phyloP scores from a whole-genome alignment of 2,888 invertebrate genomes.

The Cheilosia vernalis region DNA sequence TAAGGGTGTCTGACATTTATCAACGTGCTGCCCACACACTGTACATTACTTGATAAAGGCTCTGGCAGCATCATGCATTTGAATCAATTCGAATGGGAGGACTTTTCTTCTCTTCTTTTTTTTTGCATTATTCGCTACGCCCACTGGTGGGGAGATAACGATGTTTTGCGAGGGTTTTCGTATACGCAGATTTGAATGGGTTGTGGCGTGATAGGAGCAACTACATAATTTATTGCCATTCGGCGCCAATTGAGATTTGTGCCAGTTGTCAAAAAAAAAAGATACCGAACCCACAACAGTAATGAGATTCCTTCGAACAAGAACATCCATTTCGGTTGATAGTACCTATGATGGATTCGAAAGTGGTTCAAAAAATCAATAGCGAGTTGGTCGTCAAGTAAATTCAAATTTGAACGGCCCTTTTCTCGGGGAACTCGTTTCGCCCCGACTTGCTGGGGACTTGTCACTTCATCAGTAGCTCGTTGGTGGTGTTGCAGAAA shows the following conservation, averaged over 20 bases:
- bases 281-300: background rate
- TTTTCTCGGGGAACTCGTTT: no score
- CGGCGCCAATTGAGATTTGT: background rate
- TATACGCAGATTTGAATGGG: background rate
- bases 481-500: no score
- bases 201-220: background rate
- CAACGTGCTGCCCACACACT: constrained; percentile 56
- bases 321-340: background rate
- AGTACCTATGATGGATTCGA: no score
- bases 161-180: constrained; percentile 9
- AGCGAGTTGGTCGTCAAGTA: no score
- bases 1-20: constrained; percentile 66
- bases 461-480: no score
- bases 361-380: no score
- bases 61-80: constrained; percentile 39
- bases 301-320: background rate
- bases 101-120: background rate
- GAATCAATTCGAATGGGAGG: constrained; percentile 35
- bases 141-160: constrained; percentile 30
- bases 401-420: no score
- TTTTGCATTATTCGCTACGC: constrained; percentile 39
- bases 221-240: constrained; percentile 11
- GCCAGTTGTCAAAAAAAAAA: background rate
- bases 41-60: constrained; percentile 22
- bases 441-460: no score